These are phyloP conservation scores for Dipodomys merriami DNA, from an alignment of 2,113 vertebrate species.

Conservation along the genomic window DNA sequence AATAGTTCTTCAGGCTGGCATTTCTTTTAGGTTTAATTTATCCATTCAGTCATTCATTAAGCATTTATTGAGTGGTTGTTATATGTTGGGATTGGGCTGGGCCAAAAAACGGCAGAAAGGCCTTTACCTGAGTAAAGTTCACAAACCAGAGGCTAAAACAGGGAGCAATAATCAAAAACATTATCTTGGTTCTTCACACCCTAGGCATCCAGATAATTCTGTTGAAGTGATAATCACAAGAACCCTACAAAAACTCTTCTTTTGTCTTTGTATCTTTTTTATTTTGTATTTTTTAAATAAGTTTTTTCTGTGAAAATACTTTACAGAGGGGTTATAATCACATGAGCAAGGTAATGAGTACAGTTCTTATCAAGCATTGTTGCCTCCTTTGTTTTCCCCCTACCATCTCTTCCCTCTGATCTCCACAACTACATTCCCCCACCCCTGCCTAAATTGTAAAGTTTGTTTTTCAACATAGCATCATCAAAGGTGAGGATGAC, in stretches of 20 bases:
- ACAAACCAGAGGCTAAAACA: background rate
- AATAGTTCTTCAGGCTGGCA: background rate
- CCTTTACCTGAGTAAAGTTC: background rate
- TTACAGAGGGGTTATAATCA: too few relatives aligned
- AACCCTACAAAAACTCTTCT: background rate
- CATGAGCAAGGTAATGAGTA: too few relatives aligned
- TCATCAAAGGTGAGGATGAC: background rate
- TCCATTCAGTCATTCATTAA: background rate
- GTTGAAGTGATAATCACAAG: background rate
- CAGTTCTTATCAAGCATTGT: too few relatives aligned
- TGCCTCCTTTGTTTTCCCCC: too few relatives aligned
- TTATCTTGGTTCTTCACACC: background rate
- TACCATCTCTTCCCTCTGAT: too few relatives aligned
- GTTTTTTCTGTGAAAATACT: too few relatives aligned
- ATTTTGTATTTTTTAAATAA: too few relatives aligned
- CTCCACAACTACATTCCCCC: too few relatives aligned
- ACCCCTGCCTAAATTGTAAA: too few relatives aligned
- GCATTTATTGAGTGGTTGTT: background rate
- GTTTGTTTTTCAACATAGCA: background rate
- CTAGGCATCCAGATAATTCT: background rate
- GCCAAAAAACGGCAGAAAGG: too few relatives aligned
- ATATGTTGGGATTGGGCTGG: background rate
- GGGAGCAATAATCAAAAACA: background rate
- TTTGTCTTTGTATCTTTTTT: too few relatives aligned
- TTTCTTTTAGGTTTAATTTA: constrained; percentile 38